These are phyloP conservation scores for Zaprionus vittiger DNA, from an alignment of 1,140 invertebrate species.

Conservation along the genomic window DNA sequence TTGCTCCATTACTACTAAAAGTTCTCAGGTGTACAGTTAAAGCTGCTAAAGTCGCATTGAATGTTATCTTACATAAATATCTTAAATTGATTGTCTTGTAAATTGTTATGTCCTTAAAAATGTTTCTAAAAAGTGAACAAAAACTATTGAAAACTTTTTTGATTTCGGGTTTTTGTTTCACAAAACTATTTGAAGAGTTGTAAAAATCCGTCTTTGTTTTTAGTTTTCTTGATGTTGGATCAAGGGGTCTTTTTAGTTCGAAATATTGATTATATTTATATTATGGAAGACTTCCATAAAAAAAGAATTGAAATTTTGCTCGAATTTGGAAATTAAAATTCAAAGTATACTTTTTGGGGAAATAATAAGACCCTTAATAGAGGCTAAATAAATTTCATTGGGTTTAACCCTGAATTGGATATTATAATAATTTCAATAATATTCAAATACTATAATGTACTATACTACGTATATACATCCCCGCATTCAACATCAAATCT, in stretches of 20 bases:
- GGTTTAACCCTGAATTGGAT: not conserved
- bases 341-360: not conserved
- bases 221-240: conserved; percentile 20
- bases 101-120: conserved; percentile 70
- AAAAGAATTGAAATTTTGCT: not conserved
- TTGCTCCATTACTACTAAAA: not conserved
- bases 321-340: not conserved
- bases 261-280: not conserved
- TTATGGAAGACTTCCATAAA: not conserved
- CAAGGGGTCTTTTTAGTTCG: not conserved
- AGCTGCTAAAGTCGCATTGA: conserved; percentile 57
- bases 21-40: conserved; percentile 46
- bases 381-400: not conserved
- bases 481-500: conserved; percentile 22
- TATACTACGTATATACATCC: not conserved
- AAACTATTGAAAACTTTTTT: conserved; percentile 3
- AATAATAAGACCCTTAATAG: not conserved
- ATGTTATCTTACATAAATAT: conserved; percentile 54
- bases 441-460: not conserved
- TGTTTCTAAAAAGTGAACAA: not conserved
- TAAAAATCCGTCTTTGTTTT: conserved; percentile 1
- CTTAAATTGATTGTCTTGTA: conserved; percentile 77
- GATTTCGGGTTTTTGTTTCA: conserved; percentile 5
- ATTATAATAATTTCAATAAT: conserved; percentile 9
- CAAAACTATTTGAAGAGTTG: conserved; percentile 4